A percentile compares a stretch with the other conserved stretches of the same genome.
Conservation (phyloP, 2,113 vertebrate genomes). For the Ia io region DNA sequence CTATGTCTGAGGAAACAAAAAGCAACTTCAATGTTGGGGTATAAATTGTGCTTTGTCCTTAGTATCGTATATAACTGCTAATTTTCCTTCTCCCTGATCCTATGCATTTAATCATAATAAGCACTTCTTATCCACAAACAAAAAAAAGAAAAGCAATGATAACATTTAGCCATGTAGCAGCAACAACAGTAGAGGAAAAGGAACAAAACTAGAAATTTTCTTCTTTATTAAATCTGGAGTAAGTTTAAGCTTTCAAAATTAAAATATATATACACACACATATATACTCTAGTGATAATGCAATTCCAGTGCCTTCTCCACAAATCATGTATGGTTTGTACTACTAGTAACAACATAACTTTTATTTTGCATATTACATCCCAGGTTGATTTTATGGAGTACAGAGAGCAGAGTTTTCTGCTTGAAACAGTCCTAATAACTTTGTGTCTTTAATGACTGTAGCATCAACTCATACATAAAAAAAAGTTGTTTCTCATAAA, state of each 20-base stretch:
- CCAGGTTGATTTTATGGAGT: background rate
- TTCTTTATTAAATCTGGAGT: background rate
- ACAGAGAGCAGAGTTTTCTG: background rate
- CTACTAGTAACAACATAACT: background rate
- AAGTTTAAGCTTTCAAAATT: background rate
- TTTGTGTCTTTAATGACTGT: background rate
- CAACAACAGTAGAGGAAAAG: background rate
- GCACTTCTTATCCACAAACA: background rate
- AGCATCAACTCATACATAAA: background rate
- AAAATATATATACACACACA: background rate
- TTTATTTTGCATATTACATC: background rate
- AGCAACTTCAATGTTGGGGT: background rate
- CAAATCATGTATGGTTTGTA: background rate
- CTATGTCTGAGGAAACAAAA: background rate
- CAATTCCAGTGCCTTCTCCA: background rate
- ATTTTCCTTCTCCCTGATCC: accelerated
- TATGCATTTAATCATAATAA: background rate
- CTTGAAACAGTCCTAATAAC: background rate
- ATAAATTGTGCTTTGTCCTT: background rate
- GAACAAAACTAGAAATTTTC: background rate
- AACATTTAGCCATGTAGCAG: background rate
- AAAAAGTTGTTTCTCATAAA: background rate
- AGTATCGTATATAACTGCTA: background rate
- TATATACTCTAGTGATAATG: background rate
- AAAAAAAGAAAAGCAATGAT: background rate